These are phyloP conservation scores for Prochilodus magdalenae DNA, from an alignment of 2,113 vertebrate genomes.

Conservation along the genomic window DNA sequence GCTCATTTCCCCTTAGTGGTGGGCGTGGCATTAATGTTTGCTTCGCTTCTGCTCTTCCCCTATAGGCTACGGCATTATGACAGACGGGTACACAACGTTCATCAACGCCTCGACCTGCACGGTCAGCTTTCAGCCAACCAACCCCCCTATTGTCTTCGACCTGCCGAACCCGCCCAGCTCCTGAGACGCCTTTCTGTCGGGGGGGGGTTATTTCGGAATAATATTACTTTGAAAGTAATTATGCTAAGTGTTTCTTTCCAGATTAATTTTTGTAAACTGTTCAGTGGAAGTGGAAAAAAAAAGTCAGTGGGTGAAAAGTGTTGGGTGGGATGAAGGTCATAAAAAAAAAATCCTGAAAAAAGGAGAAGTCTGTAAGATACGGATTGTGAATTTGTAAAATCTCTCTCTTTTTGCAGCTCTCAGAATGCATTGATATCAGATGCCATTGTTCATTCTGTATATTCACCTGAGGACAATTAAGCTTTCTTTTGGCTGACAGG, in stretches of 20 bases:
- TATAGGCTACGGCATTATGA: slow-evolving; percentile 97
- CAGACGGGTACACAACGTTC: slow-evolving; percentile 95
- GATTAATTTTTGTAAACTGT: slow-evolving; percentile 74
- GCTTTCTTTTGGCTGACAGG: slow-evolving; percentile 90
- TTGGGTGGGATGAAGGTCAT: slow-evolving; percentile 63
- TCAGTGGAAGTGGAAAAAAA: slow-evolving; percentile 76
- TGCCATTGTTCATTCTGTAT: slow-evolving; percentile 86
- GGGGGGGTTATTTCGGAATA: slow-evolving; percentile 80
- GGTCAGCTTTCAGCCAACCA: slow-evolving; percentile 98
- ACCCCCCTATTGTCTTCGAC: slow-evolving; percentile 97
- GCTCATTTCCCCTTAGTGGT: no score
- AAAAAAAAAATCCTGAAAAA: slow-evolving; percentile 81
- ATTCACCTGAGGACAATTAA: slow-evolving; percentile 84
- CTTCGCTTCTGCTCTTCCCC: slow-evolving; percentile 48
- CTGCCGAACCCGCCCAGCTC: slow-evolving; percentile 94
- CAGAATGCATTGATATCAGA: slow-evolving; percentile 68
- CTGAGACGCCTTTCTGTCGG: slow-evolving; percentile 78
- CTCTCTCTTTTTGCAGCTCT: slow-evolving; percentile 65
- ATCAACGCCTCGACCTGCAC: slow-evolving; percentile 96
- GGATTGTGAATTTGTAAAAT: slow-evolving; percentile 94
- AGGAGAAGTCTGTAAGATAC: slow-evolving; percentile 86
- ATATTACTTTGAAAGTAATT: slow-evolving; percentile 60
- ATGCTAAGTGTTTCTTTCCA: slow-evolving; percentile 70
- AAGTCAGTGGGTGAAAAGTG: neutral
- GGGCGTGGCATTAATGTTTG: neutral